Evolutionary conservation across 2,888 invertebrate genomes (phyloP).

Genomic region (Cenopis cana): DNA sequence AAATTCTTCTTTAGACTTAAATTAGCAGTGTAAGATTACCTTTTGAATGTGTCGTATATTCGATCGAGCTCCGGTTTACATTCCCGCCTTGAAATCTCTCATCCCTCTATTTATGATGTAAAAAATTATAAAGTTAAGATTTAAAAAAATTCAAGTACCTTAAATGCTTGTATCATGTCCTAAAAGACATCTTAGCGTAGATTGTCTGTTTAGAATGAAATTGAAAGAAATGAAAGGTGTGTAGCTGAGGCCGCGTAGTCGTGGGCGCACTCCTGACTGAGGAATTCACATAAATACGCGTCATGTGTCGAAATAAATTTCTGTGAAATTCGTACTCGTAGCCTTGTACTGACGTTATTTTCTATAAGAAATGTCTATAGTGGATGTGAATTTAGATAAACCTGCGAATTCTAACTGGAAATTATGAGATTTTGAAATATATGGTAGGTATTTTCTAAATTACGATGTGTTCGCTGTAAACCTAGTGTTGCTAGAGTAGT

Average conservation of each 20-base stretch:
- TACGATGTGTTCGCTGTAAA: conserved; percentile 78
- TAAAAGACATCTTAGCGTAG: conserved; percentile 28
- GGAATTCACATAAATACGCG: not conserved
- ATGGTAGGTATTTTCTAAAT: conserved; percentile 61
- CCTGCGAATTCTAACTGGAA: conserved; percentile 32
- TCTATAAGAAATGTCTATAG: conserved; percentile 29
- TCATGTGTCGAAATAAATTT: conserved; percentile 28
- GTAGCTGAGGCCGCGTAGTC: not conserved
- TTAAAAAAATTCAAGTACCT: conserved; percentile 44
- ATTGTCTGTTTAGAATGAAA: conserved; percentile 30
- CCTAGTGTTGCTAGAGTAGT: conserved; percentile 77
- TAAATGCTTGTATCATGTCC: conserved; percentile 24
- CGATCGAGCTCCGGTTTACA: conserved; percentile 46
- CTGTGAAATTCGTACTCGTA: conserved; percentile 34
- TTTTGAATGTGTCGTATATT: conserved; percentile 45
- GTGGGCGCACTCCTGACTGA: not conserved
- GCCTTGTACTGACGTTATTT: conserved; percentile 39
- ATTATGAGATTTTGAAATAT: conserved; percentile 18
- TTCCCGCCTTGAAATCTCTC: conserved; percentile 35
- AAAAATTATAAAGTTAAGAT: conserved; percentile 46
- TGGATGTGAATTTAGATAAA: conserved; percentile 28
- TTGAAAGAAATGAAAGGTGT: conserved; percentile 19
- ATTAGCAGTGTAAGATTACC: conserved; percentile 18
- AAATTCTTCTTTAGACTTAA: conserved; percentile 17
- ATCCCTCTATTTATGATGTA: conserved; percentile 27